Evolutionary conservation across 2,888 invertebrate genomes (phyloP), one percentile per base, ranked within the genome.

Genomic region (Drosophila borborema): DNA sequence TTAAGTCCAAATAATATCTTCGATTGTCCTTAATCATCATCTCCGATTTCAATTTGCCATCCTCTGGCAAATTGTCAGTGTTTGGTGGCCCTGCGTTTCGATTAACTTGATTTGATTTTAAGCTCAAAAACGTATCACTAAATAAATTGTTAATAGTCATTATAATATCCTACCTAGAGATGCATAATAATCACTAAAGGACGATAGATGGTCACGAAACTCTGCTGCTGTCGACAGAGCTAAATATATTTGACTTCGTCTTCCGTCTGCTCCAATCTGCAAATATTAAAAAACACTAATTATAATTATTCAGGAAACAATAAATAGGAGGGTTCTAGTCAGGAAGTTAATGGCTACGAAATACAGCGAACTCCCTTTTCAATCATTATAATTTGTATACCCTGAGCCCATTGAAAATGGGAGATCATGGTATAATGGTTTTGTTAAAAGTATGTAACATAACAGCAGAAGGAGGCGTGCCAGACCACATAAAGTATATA

Each of bases 21-120:
- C 99, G 95, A 95, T 99, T 99, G 94, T 99, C 99, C 95, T 99
- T 99, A 83, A 98, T 96, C 97, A 99, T 99, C 96, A 98, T 97
- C 95, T 99, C 99, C 73, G 98, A 99, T 94, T 99, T 99, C 91
- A 99, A 95, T 94, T 99, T 99, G 73, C 99, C 99, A 94, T 99
- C 99, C 94, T 99, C 99, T 53, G 99, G 99, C 91, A 98, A 96
- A 94, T 97, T 98, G 92, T 99, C 98, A 64, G 98, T 97, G 95
- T 98, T 99, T 89, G 98, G 98, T 88, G 99, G 99, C 88, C 99
- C 99, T 97, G 68, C 23, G 70, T 72, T 74, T 72, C 70, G 51
- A 74, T 54, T 59, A 83, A 56, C 66, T 82, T 80, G 23, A 51
- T 69, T 64, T 46, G n/a, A 76, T 74, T 59, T 74, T 72, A 60